Evolutionary conservation across 2,797 vertebrate genomes (phyloP).

Genomic region (Pseudopleuronectes americanus): DNA sequence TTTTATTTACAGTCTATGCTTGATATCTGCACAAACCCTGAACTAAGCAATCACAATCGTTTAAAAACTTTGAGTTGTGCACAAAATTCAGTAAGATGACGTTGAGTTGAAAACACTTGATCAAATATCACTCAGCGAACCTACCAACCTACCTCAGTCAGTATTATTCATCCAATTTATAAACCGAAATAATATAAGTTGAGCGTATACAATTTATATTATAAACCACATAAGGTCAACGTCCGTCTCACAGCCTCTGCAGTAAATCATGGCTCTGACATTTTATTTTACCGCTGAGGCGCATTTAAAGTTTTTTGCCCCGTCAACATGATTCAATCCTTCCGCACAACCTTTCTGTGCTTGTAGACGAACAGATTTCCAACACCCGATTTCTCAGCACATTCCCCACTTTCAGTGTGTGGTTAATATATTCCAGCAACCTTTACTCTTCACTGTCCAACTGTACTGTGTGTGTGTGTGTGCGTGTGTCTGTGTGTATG

Average conservation of each 20-base stretch:
- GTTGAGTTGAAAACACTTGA: too few relatives aligned
- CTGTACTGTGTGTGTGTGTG: slow-evolving; percentile 13
- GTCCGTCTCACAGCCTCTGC: background rate
- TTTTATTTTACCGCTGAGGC: slow-evolving; percentile 24
- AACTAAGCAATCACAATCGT: too few relatives aligned
- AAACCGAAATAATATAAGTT: background rate
- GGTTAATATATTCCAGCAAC: slow-evolving; percentile 3
- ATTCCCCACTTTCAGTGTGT: slow-evolving; percentile 5
- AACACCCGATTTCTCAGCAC: slow-evolving; percentile 16
- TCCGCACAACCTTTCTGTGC: background rate
- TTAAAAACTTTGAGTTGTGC: too few relatives aligned
- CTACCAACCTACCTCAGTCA: background rate
- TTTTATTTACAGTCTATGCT: background rate
- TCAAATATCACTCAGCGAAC: too few relatives aligned
- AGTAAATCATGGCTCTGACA: slow-evolving; percentile 34
- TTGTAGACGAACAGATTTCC: slow-evolving; percentile 21
- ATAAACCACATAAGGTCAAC: slow-evolving; percentile 12
- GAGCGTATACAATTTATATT: background rate
- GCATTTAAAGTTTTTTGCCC: slow-evolving; percentile 5
- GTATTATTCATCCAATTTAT: background rate
- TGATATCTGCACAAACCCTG: too few relatives aligned
- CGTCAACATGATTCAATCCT: background rate
- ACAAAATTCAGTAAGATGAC: too few relatives aligned
- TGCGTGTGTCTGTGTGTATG: slow-evolving; percentile 22
- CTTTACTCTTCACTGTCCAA: slow-evolving; percentile 29